Evolutionary conservation across 2,797 vertebrate species (phyloP), one percentile per base, ranked within the genome.

Genomic region (Arrhamphus sclerolepis): DNA sequence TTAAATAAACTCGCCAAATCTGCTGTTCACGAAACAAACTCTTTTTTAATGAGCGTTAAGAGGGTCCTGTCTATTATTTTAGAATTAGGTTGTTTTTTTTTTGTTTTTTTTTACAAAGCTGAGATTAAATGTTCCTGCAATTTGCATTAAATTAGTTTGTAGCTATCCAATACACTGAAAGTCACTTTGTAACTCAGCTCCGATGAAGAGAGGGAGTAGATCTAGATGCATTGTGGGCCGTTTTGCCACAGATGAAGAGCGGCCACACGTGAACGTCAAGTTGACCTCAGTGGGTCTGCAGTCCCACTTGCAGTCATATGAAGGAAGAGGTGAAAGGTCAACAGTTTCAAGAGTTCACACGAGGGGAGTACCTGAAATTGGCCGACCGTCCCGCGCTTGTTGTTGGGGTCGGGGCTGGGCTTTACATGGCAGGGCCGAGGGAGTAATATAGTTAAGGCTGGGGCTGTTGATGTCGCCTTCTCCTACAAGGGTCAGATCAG

Each of bases 401-500:
- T 82, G 85, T 66, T 67, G 77, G 67, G 79, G 62, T 62, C 49
- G 70, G 66, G 81, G 62, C 8, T 63, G 68, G 81, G 86, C 61
- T 67, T 81, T 86, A 77, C 67, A 81, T 28, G 67, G 84, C 31
- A 89, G 29, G 62, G 85, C 56, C 31, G 92, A 91, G 22, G 93
- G 93, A 1, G 95, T 94, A 58, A 99, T 84, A 61, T 97, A 93
- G 72, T 92, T 93, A 90, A 95, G 95, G 92, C 92, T 95, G 44
- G 96, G 96, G 87, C 96, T 97, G 80, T 90, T 91, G 57, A 98
- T 96, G 85, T 98, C 95, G 47, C 94, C 96, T 88, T 97, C 96
- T 63, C 95, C 96, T 57, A 96, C 94, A 46, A 91, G 81, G 72
- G 89, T 91, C 53, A 92, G 82, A 20, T 92, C 90, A 1, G 89